Conservation (phyloP, 1,140 invertebrate genomes). For the Drosophila dunni region DNA sequence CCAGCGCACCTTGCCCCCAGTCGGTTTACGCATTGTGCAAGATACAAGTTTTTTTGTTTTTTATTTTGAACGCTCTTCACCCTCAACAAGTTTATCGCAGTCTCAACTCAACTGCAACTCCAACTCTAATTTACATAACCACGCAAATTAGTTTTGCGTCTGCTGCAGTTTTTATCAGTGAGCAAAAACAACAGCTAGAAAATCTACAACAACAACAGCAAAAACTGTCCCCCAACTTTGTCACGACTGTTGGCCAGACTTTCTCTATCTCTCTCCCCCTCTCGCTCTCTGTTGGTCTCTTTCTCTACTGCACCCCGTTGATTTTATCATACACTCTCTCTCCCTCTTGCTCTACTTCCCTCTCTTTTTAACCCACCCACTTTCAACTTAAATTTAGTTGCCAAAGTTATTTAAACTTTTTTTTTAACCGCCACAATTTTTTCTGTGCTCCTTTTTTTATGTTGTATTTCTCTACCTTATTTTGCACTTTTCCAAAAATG, state of each 20-base stretch:
- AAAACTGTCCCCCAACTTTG: conserved; percentile 62
- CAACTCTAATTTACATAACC: conserved; percentile 81
- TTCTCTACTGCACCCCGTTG: not conserved
- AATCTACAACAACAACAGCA: conserved; percentile 31
- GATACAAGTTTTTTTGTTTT: conserved; percentile 35
- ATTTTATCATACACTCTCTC: not conserved
- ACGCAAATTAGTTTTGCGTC: conserved; percentile 82
- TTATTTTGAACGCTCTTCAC: conserved; percentile 31
- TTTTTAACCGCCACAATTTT: conserved; percentile 45
- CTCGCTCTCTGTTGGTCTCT: not conserved
- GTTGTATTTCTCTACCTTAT: conserved; percentile 51
- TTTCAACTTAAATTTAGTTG: conserved; percentile 80
- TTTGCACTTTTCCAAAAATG: conserved; percentile 73
- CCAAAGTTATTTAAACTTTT: conserved; percentile 80
- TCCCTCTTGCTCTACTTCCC: not conserved
- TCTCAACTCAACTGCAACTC: conserved; percentile 45
- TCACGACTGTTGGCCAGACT: conserved; percentile 52
- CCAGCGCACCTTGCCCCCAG: not conserved
- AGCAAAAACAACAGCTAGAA: conserved; percentile 34
- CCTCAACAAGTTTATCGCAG: conserved; percentile 78
- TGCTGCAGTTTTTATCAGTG: conserved; percentile 80
- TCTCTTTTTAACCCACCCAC: conserved; percentile 6
- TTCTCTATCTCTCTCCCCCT: not conserved
- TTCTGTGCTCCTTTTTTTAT: conserved; percentile 19
- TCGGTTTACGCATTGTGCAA: conserved; percentile 67